These are phyloP conservation scores for Onychomys leucogaster DNA, from an alignment of 2,797 vertebrate genomes.

Conservation along the genomic window DNA sequence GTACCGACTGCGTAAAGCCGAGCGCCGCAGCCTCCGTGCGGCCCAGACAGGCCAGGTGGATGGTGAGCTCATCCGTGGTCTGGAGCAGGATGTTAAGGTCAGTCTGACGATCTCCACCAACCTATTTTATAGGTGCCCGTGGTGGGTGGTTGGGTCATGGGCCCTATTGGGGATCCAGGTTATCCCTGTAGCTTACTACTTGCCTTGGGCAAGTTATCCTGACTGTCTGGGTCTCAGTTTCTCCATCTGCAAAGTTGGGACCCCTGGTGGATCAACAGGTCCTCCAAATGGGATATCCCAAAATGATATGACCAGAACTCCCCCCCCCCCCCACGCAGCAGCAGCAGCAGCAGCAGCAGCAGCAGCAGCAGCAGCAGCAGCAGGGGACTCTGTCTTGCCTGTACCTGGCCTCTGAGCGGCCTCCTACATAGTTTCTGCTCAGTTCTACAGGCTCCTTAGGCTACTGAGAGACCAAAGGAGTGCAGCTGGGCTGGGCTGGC, in stretches of 20 bases:
- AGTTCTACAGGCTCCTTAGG: not conserved
- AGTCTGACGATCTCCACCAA: not conserved
- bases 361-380: not conserved
- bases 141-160: too few relatives aligned
- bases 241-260: not conserved
- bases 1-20: constrained; percentile 97
- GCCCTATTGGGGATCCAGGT: not conserved
- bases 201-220: not conserved
- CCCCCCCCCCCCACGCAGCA: not conserved
- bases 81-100: constrained; percentile 99
- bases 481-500: not conserved
- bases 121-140: not conserved
- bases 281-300: not conserved
- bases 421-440: rapidly evolving
- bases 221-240: not conserved
- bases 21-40: constrained; percentile 96
- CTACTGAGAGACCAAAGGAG: not conserved
- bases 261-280: not conserved
- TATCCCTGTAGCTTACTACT: not conserved
- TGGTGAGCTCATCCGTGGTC: constrained; percentile 94
- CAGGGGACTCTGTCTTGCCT: not conserved
- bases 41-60: constrained; percentile 98
- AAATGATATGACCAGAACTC: not conserved
- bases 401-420: not conserved
- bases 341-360: not conserved